These are phyloP conservation scores for Aegotheles bennettii DNA, from an alignment of 2,113 vertebrate species.

Conservation along the genomic window DNA sequence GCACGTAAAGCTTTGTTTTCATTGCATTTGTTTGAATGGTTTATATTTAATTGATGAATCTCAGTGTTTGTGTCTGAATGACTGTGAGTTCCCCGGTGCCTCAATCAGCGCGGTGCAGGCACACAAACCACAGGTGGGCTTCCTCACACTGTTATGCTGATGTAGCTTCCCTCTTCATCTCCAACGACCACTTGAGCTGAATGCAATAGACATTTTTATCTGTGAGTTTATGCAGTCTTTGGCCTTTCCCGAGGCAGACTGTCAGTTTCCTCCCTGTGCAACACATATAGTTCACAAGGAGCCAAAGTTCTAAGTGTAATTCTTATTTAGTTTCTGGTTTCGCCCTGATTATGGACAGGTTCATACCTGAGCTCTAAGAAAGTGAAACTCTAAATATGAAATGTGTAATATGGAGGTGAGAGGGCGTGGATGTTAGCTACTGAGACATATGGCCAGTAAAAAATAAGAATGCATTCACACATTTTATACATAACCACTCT, in stretches of 20 bases:
- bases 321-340: background rate
- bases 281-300: background rate
- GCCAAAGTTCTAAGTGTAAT: background rate
- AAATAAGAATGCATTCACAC: background rate
- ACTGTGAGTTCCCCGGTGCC: background rate
- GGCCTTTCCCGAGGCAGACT: conserved; percentile 50
- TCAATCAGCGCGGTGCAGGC: conserved; percentile 24
- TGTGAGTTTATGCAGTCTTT: conserved; percentile 8
- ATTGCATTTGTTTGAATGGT: background rate
- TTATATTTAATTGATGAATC: conserved; percentile 46
- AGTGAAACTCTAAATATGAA: background rate
- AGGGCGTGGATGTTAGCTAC: background rate
- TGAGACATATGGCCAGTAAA: background rate
- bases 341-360: background rate
- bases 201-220: conserved; percentile 42
- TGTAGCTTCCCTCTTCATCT: conserved; percentile 46
- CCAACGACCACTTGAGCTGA: conserved; percentile 51
- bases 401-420: background rate
- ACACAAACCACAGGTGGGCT: conserved; percentile 8
- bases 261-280: background rate
- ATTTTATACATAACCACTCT: background rate
- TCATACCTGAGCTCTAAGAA: background rate
- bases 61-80: background rate
- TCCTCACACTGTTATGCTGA: conserved; percentile 21
- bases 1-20: conserved; percentile 16